Percentiles rank a stretch among this genome's conserved stretches.
Evolutionary conservation across 2,113 vertebrate genomes (phyloP).

Genomic region (Cottus gobio): DNA sequence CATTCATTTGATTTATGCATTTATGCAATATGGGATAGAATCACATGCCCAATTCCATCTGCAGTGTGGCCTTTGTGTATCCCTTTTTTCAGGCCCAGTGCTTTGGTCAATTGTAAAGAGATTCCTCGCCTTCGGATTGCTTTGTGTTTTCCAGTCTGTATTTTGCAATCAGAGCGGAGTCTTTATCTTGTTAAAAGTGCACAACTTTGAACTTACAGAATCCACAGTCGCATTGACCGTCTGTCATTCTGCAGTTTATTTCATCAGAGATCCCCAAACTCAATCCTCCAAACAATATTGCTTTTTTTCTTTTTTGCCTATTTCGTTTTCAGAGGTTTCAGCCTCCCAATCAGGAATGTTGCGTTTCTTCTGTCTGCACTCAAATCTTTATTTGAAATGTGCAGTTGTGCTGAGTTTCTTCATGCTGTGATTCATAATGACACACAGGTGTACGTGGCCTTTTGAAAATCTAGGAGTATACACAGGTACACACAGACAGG

Average conservation of each 20-base stretch:
- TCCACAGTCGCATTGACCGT: conserved; percentile 34
- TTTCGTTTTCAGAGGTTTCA: conserved; percentile 30
- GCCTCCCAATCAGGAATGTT: conserved; percentile 8
- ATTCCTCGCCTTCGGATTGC: neutral
- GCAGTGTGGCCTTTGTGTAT: neutral
- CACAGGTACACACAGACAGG: conserved; percentile 9
- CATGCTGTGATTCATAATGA: conserved; percentile 59
- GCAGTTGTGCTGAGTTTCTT: conserved; percentile 37
- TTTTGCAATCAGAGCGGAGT: conserved; percentile 16
- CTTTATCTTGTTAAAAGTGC: conserved; percentile 31
- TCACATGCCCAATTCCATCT: neutral
- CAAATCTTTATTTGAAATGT: conserved; percentile 15
- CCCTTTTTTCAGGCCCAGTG: conserved; percentile 11
- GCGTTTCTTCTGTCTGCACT: conserved; percentile 15
- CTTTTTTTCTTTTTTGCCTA: conserved; percentile 18
- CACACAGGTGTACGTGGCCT: conserved; percentile 40
- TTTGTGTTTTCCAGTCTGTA: neutral
- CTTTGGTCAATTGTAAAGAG: conserved; percentile 22
- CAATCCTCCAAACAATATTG: conserved; percentile 18
- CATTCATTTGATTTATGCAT: conserved; percentile 14
- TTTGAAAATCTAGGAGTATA: conserved; percentile 21
- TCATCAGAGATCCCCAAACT: conserved; percentile 24
- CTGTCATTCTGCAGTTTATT: conserved; percentile 25
- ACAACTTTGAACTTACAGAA: conserved; percentile 12
- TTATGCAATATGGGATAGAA: conserved; percentile 7